Evolutionary conservation across 1,140 invertebrate species (phyloP).

Genomic region (Zaprionus kolodkinae): DNA sequence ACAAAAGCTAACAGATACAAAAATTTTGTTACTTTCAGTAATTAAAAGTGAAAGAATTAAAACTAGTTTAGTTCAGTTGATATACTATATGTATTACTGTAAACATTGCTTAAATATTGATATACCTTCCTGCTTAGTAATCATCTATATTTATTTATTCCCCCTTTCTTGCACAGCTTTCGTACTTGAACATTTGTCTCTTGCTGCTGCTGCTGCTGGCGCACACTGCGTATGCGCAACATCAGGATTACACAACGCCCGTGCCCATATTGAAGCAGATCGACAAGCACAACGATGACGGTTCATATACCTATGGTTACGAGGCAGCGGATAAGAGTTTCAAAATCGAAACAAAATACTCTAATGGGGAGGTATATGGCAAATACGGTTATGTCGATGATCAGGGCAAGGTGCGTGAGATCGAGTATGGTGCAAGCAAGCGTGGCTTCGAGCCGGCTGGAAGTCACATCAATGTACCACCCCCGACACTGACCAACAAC

Average conservation of each 20-base stretch:
- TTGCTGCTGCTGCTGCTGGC: constrained; percentile 13
- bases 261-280: constrained; percentile 94
- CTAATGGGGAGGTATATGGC: constrained; percentile 92
- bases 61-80: neutral
- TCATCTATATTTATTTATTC: neutral
- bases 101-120: neutral
- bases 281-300: constrained; percentile 94
- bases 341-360: constrained; percentile 95
- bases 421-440: constrained; percentile 95
- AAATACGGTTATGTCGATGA: constrained; percentile 90
- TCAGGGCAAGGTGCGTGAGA: constrained; percentile 89
- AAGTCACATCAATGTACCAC: constrained; percentile 91
- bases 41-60: too few species aligned
- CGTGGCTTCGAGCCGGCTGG: constrained; percentile 93
- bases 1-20: too few species aligned
- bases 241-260: constrained; percentile 86
- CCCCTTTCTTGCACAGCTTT: neutral
- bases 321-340: constrained; percentile 95
- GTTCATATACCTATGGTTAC: constrained; percentile 94
- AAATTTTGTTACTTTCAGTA: too few species aligned
- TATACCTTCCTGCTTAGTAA: neutral
- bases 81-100: neutral
- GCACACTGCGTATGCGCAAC: constrained; percentile 68
- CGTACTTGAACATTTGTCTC: constrained; percentile 7
- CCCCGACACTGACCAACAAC: constrained; percentile 87